phyloP scores from a whole-genome alignment of 2,797 vertebrate species.

The Zenarchopterus dispar region DNA sequence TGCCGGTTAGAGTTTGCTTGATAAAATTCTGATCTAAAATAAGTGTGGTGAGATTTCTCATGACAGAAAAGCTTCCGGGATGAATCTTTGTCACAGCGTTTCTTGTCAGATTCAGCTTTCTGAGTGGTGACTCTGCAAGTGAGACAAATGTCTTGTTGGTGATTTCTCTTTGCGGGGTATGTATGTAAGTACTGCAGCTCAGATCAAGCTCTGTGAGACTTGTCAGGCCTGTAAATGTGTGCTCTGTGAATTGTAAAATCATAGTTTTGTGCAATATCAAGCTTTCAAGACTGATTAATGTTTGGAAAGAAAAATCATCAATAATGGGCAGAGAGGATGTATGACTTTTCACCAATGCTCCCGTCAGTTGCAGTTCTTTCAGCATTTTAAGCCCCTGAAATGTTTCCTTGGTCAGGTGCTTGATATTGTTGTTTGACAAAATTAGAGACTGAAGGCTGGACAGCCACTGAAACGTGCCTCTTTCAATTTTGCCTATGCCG shows the following conservation, averaged over 20 bases:
- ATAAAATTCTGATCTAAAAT: constrained; percentile 90
- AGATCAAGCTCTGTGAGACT: constrained; percentile 86
- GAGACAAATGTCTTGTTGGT: constrained; percentile 86
- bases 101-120: constrained; percentile 86
- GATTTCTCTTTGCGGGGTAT: constrained; percentile 76
- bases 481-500: constrained; percentile 72
- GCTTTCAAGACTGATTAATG: constrained; percentile 81
- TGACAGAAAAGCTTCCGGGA: constrained; percentile 81
- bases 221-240: constrained; percentile 87
- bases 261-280: constrained; percentile 84
- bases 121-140: constrained; percentile 85
- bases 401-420: constrained; percentile 75
- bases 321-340: constrained; percentile 69
- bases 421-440: constrained; percentile 84
- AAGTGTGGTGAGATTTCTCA: constrained; percentile 85
- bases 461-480: constrained; percentile 87
- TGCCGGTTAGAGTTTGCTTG: constrained; percentile 85
- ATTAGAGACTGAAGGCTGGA: constrained; percentile 81
- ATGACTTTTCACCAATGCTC: constrained; percentile 73
- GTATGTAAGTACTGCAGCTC: constrained; percentile 74
- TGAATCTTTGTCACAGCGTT: constrained; percentile 80
- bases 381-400: constrained; percentile 87
- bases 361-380: constrained; percentile 83
- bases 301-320: constrained; percentile 87
- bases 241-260: constrained; percentile 71